Evolutionary conservation across 2,888 invertebrate genomes (phyloP), one percentile per base, ranked within the genome.

Genomic region (Athalia rosae): DNA sequence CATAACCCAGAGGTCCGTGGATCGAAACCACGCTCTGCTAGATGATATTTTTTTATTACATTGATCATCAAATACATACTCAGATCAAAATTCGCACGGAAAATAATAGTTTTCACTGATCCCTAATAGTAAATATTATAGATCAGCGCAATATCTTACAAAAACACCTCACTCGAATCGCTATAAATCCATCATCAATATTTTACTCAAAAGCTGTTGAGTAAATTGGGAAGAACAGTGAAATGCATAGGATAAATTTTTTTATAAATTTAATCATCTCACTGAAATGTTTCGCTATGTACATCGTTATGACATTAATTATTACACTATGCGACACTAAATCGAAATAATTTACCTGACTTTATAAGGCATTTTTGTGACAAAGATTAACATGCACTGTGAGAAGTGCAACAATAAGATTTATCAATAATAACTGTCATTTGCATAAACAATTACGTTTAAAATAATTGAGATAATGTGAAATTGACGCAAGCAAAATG

Each of bases 1-100:
- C 74, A 74, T 74, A 74, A 74, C 74, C 74, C 74, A 74, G 74
- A 74, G 74, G 74, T 74, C 74, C 74, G 74, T 74, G 74, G 74
- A 74, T 74, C 74, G 74, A 74, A 74, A 74, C 74, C 74, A 74
- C 74, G 74, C 74, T 74, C 74, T 74, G 74, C 74, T 74, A 74
- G n/a, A 28, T n/a, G 28, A n/a, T 59, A 48, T 71, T 74, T 74
- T 73, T 45, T 73, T 56, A 41, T 69, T 53, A 11, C 6, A 8
- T n/a, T 56, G 53, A 1, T 15, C 5, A 3, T 43, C 0, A 0
- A 62, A 59, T n/a, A n/a, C 0, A 6, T 4, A 9, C 11, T n/a
- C n/a, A 4, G 59, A 59, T n/a, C 9, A 13, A 3, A 13, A 59
- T 4, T 15, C 4, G 4, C 4, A 28, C 59, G 3, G 3, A n/a